Evolutionary conservation across 2,888 invertebrate species (phyloP), one percentile per base, ranked within the genome.

Genomic region (Lithosia quadra): DNA sequence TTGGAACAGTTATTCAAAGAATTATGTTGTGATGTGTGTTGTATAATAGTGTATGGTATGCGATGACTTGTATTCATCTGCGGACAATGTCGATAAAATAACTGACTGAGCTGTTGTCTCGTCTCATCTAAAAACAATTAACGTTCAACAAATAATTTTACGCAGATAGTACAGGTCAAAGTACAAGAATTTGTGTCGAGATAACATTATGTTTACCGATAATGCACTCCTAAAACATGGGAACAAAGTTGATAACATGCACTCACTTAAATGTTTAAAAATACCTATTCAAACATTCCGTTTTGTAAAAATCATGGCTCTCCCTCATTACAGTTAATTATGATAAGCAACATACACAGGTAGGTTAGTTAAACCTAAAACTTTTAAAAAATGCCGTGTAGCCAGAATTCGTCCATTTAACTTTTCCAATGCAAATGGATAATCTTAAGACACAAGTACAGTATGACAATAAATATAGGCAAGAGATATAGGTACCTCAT

Each of bases 171-270:
- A 75, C 76, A 77, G 90, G 85, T 88, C 86, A 87, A 87, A 90
- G 87, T 88, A 86, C 88, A 88, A 82, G 83, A 86, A 88, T 88
- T 84, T 81, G 81, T 86, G 81, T 75, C 81, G 79, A 84, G 87
- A 89, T 88, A 88, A 84, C 75, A 67, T 73, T 71, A 71, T 70
- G 75, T 80, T 83, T 75, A 82, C 82, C 75, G 73, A 57, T 36
- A 53, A 79, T 81, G 83, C 83, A 84, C 75, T 78, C 75, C 73
- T 75, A 81, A 81, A 85, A 84, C 79, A 78, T 75, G 28, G 39
- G 55, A 60, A 60, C 56, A 56, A 13, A 9, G 55, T 18, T 56
- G 56, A 57, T 33, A 39, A 57, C 36, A 39, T 63, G 22, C 55
- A 63, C 15, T 18, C 5, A 28, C 28, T 28, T 28, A 15, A 15